Evolutionary conservation across 64 coral and sea anemone genomes (phyloP).

Genomic region (Stichodactyla helianthus): DNA sequence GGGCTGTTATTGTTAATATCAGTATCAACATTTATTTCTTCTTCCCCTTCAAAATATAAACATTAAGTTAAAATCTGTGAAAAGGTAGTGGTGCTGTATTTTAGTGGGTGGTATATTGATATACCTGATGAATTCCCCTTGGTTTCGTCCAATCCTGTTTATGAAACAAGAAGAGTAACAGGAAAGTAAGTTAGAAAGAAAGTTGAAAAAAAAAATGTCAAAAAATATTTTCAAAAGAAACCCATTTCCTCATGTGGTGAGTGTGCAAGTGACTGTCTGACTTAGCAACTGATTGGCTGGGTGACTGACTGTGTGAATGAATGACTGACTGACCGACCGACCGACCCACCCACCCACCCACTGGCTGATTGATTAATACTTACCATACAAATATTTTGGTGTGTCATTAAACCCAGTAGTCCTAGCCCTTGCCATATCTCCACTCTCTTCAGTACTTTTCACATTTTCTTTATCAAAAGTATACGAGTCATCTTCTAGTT

Average conservation of each 20-base stretch:
- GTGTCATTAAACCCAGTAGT: constrained; percentile 30
- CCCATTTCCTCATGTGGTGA: too few species aligned
- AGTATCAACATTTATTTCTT: constrained; percentile 9
- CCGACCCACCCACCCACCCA: neutral
- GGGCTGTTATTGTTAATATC: neutral
- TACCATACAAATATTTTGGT: constrained; percentile 42
- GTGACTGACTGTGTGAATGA: too few species aligned
- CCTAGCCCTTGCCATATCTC: constrained; percentile 32
- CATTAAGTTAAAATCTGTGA: neutral
- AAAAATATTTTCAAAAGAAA: too few species aligned
- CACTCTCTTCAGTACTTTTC: neutral
- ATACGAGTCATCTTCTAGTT: constrained; percentile 1
- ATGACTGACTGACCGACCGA: neutral
- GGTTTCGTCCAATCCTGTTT: neutral
- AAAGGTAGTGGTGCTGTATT: neutral
- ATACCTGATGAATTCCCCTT: neutral
- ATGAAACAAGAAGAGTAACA: neutral
- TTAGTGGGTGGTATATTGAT: neutral
- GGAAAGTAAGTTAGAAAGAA: too few species aligned
- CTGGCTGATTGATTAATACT: neutral
- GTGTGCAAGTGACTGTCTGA: too few species aligned
- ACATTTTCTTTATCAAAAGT: neutral
- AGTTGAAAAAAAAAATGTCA: too few species aligned
- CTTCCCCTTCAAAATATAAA: neutral
- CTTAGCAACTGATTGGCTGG: too few species aligned